Evolutionary conservation across 92 coral and sea anemone genomes (phyloP).

Genomic region (Porites divaricata): DNA sequence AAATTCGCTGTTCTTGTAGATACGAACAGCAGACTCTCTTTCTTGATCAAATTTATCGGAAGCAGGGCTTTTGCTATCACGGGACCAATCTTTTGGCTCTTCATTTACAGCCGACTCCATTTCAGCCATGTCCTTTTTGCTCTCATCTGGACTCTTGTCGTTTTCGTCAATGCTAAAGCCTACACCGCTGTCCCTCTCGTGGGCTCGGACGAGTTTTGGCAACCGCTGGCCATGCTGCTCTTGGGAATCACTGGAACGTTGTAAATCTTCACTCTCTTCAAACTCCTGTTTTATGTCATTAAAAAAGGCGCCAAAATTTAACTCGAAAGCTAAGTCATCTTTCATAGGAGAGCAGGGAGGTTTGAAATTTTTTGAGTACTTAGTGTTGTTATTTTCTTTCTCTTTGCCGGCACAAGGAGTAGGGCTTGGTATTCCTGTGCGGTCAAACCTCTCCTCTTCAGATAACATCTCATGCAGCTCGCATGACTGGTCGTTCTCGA

Average conservation of each 20-base stretch:
- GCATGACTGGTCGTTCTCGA: neutral
- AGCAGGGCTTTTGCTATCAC: constrained; percentile 18
- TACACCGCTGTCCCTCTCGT: constrained; percentile 85
- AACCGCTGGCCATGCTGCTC: constrained; percentile 36
- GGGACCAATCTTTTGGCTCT: constrained; percentile 13
- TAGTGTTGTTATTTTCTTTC: constrained; percentile 44
- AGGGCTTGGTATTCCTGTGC: neutral
- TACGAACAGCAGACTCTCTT: constrained; percentile 26
- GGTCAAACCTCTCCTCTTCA: neutral
- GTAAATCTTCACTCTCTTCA: neutral
- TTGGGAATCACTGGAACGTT: constrained; percentile 30
- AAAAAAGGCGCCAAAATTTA: constrained; percentile 52
- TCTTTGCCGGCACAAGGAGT: constrained; percentile 25
- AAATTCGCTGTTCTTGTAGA: constrained; percentile 62
- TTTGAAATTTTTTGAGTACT: neutral
- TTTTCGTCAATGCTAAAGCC: constrained; percentile 81
- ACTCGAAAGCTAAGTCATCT: constrained; percentile 27
- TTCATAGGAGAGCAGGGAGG: neutral
- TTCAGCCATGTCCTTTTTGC: constrained; percentile 23
- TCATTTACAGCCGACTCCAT: constrained; percentile 27
- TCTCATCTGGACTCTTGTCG: constrained; percentile 59
- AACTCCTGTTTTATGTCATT: constrained; percentile 13
- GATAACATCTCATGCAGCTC: neutral
- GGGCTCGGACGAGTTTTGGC: constrained; percentile 49
- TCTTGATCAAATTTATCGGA: constrained; percentile 5